Conservation (phyloP, 2,888 invertebrate genomes). For the Thymelicus acteon region DNA sequence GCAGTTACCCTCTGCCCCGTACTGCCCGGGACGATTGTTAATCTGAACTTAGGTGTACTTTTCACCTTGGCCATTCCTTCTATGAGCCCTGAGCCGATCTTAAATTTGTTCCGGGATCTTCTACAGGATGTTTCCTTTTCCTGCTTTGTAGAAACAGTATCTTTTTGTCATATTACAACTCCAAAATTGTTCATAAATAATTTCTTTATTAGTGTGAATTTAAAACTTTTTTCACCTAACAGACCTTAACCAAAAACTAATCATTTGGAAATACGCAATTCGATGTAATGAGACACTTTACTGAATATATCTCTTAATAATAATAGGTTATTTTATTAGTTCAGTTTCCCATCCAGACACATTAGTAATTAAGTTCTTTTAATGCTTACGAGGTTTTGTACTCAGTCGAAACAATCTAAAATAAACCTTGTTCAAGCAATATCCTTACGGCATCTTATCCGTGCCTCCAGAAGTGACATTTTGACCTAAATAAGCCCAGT, state of each 20-base stretch:
- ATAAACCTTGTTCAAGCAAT: slow-evolving; percentile 8
- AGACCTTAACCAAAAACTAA: no score
- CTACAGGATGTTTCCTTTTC: slow-evolving; percentile 44
- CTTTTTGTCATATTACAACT: not conserved
- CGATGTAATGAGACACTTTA: no score
- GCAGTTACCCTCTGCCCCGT: slow-evolving; percentile 59
- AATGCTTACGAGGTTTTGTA: not conserved
- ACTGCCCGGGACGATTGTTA: slow-evolving; percentile 70
- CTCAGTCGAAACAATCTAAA: not conserved
- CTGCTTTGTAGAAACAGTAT: not conserved
- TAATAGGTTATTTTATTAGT: no score
- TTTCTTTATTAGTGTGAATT: no score
- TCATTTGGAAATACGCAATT: no score
- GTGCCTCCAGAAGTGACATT: slow-evolving; percentile 30
- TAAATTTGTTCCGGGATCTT: slow-evolving; percentile 60
- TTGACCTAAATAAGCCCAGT: slow-evolving; percentile 46
- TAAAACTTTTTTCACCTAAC: no score
- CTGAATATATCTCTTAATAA: no score
- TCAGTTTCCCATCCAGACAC: no score
- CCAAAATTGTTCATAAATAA: no score
- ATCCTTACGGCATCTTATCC: slow-evolving; percentile 28
- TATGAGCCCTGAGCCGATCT: slow-evolving; percentile 47
- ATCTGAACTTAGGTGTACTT: slow-evolving; percentile 79
- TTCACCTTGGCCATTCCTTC: slow-evolving; percentile 66
- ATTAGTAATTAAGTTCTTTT: not conserved